Evolutionary conservation across 2,888 invertebrate genomes (phyloP).

Genomic region (Nephrotoma guestfalica): DNA sequence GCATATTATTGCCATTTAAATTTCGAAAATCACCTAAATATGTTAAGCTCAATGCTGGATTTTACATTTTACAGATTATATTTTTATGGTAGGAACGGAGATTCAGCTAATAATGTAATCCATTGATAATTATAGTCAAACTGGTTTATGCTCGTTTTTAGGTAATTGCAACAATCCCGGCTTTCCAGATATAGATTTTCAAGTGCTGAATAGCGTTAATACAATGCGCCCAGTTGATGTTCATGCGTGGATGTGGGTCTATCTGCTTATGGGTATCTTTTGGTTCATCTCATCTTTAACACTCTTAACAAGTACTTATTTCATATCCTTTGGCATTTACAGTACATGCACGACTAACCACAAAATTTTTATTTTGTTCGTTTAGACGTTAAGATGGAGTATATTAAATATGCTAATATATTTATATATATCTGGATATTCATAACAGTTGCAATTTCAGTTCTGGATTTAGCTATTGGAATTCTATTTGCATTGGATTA

Average conservation of each 20-base stretch:
- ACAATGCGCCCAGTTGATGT: constrained; percentile 22
- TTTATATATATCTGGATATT: constrained; percentile 24
- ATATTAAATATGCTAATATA: constrained; percentile 16
- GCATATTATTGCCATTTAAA: constrained; percentile 25
- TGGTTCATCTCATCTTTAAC: constrained; percentile 26
- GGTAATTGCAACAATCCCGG: constrained; percentile 14
- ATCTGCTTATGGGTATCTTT: constrained; percentile 22
- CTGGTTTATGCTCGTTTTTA: not conserved
- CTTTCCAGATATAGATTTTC: constrained; percentile 17
- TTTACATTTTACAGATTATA: constrained; percentile 26
- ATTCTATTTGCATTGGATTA: constrained; percentile 30
- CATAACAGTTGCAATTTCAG: constrained; percentile 20
- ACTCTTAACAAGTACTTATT: constrained; percentile 23
- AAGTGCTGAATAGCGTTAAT: constrained; percentile 16
- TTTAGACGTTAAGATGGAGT: constrained; percentile 22
- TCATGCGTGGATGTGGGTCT: constrained; percentile 26
- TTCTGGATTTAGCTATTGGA: constrained; percentile 26
- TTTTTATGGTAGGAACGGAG: constrained; percentile 18
- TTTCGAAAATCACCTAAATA: constrained; percentile 14
- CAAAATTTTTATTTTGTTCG: not conserved
- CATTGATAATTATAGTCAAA: not conserved
- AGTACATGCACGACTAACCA: not conserved
- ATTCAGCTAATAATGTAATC: not conserved
- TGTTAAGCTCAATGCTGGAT: constrained; percentile 18
- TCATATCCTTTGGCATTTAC: not conserved